A percentile compares a stretch with the other conserved stretches of the same genome.
These are phyloP conservation scores for Chaetodon trifascialis DNA, from an alignment of 2,113 vertebrate species.

Conservation along the genomic window DNA sequence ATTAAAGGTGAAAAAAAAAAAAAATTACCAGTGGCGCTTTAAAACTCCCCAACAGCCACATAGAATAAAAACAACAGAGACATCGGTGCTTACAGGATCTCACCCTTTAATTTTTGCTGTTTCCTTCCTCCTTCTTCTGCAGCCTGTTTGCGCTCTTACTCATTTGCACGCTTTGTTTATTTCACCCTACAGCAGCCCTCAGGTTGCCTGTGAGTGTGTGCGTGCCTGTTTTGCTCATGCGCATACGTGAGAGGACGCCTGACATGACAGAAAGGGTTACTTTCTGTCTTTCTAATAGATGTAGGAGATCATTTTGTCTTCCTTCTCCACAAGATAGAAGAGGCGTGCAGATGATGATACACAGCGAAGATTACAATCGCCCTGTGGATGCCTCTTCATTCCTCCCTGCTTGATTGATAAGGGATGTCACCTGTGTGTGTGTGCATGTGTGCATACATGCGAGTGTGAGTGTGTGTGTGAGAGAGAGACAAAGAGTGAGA, in stretches of 20 bases:
- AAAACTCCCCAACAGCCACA: background rate
- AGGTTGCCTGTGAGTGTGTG: background rate
- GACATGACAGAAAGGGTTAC: constrained; percentile 17
- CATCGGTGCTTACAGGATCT: background rate
- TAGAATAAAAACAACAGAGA: constrained; percentile 20
- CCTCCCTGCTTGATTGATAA: constrained; percentile 70
- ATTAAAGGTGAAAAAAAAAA: background rate
- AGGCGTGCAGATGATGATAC: constrained; percentile 37
- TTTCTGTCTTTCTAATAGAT: constrained; percentile 31
- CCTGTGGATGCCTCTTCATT: constrained; percentile 56
- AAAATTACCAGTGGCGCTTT: background rate
- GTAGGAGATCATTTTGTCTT: constrained; percentile 50
- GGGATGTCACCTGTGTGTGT: constrained; percentile 53
- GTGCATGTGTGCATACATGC: constrained; percentile 22
- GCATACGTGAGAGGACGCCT: background rate
- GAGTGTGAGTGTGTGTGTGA: background rate
- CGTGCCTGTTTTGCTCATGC: constrained; percentile 3
- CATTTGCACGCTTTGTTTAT: constrained; percentile 50
- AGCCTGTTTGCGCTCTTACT: constrained; percentile 28
- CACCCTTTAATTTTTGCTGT: constrained; percentile 26
- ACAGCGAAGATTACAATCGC: constrained; percentile 60
- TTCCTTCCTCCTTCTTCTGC: constrained; percentile 31
- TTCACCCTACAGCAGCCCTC: constrained; percentile 31
- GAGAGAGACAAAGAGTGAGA: background rate
- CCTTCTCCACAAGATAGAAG: constrained; percentile 36